Conservation (phyloP, 2,888 invertebrate genomes). For the Hirtodrosophila duncani region DNA sequence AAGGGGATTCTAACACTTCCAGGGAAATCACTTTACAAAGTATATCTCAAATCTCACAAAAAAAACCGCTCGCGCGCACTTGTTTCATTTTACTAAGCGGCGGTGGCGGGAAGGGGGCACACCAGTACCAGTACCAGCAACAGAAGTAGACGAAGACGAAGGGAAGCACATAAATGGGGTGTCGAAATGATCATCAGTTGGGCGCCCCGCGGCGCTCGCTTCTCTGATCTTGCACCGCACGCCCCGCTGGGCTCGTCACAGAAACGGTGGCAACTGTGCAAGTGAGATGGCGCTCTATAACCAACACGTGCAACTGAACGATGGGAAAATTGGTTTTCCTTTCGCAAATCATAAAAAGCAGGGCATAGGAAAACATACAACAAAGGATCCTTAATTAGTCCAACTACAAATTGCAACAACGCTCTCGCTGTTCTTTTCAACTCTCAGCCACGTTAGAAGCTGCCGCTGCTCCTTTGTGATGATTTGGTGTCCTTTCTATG, state of each 20-base stretch:
- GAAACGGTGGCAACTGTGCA: conserved; percentile 34
- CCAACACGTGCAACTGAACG: conserved; percentile 1
- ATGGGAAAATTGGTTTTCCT: conserved; percentile 28
- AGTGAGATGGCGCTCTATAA: neutral
- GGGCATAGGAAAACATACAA: conserved; percentile 22
- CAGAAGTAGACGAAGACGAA: conserved; percentile 31
- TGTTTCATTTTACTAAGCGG: too few relatives aligned
- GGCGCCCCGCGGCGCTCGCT: conserved; percentile 61
- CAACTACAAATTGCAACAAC: conserved; percentile 45
- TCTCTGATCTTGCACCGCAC: conserved; percentile 64
- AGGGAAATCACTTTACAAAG: conserved; percentile 51
- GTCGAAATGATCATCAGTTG: conserved; percentile 71
- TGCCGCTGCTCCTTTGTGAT: conserved; percentile 25
- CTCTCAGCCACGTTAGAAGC: conserved; percentile 24
- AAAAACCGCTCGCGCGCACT: conserved; percentile 17
- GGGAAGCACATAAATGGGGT: conserved; percentile 67
- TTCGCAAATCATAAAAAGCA: neutral
- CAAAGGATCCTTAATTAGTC: conserved; percentile 55
- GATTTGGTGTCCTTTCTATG: conserved; percentile 9
- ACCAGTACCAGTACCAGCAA: conserved; percentile 17
- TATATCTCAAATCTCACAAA: conserved; percentile 2
- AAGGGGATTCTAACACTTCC: conserved; percentile 58
- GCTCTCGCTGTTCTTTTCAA: conserved; percentile 22
- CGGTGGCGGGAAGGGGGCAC: conserved; percentile 1
- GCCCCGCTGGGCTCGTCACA: conserved; percentile 45